Conservation (phyloP, 2,113 vertebrate species). For the Chionodraco myersi region DNA sequence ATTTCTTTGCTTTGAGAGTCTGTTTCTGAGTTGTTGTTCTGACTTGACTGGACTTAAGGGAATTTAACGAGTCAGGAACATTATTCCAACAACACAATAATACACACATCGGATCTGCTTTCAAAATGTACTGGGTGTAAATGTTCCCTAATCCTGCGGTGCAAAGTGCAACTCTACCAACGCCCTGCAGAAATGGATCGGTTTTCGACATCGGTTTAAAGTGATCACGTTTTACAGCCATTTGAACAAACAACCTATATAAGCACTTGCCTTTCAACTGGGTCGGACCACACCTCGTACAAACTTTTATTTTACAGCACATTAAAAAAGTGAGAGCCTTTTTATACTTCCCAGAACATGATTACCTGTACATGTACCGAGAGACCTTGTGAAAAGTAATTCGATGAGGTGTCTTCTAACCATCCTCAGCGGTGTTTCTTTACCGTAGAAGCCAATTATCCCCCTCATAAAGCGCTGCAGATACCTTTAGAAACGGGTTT, state of each 20-base stretch:
- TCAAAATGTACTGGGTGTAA: too few species aligned
- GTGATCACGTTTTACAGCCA: background rate
- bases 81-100: too few species aligned
- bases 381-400: constrained; percentile 7
- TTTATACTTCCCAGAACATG: background rate
- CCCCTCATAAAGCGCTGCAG: constrained; percentile 31
- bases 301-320: background rate
- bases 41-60: too few species aligned
- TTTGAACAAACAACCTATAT: background rate
- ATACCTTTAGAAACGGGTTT: constrained; percentile 29
- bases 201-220: background rate
- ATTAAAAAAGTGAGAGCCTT: background rate
- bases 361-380: constrained; percentile 31
- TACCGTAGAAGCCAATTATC: constrained; percentile 51
- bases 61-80: too few species aligned
- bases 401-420: constrained; percentile 5
- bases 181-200: background rate
- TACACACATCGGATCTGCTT: too few species aligned
- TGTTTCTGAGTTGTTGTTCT: too few species aligned
- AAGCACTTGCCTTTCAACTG: background rate
- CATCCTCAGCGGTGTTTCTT: constrained; percentile 9
- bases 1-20: too few species aligned
- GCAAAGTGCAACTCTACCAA: background rate
- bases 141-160: too few species aligned
- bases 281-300: background rate